Evolutionary conservation across 2,888 invertebrate genomes (phyloP).

Genomic region (Rhaphigaster nebulosa): DNA sequence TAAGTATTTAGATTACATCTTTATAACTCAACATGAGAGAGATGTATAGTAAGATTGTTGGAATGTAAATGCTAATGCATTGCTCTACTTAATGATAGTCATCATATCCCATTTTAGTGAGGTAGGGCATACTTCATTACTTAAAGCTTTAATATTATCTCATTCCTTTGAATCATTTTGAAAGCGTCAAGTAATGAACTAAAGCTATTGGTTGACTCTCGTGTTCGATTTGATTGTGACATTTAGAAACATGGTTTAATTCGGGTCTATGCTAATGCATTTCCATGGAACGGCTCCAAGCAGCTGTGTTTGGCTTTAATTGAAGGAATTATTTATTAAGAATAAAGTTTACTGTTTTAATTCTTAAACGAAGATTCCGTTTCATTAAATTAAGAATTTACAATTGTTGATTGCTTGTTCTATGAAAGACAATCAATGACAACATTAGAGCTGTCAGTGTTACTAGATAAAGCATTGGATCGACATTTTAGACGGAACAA

Average conservation of each 20-base stretch:
- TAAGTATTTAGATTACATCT: too few species aligned
- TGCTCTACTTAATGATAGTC: slow-evolving; percentile 2
- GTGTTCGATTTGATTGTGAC: background rate
- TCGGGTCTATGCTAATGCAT: background rate
- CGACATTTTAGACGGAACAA: too few species aligned
- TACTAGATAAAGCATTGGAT: too few species aligned
- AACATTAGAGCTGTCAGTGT: too few species aligned
- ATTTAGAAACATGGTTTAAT: background rate
- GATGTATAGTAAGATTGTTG: too few species aligned
- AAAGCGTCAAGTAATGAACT: background rate
- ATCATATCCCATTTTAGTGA: background rate
- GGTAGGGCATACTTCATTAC: background rate
- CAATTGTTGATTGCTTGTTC: too few species aligned
- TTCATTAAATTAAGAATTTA: too few species aligned
- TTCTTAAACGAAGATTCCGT: background rate
- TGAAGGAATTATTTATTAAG: background rate
- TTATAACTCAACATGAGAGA: background rate
- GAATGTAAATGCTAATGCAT: too few species aligned
- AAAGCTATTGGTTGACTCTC: background rate
- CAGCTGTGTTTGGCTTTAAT: background rate
- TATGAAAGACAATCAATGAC: too few species aligned
- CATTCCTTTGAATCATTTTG: background rate
- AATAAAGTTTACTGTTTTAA: background rate
- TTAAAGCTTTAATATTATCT: background rate
- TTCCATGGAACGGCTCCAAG: background rate